Conservation (phyloP, 2,797 vertebrate genomes). For the Poeciliopsis gracilis region DNA sequence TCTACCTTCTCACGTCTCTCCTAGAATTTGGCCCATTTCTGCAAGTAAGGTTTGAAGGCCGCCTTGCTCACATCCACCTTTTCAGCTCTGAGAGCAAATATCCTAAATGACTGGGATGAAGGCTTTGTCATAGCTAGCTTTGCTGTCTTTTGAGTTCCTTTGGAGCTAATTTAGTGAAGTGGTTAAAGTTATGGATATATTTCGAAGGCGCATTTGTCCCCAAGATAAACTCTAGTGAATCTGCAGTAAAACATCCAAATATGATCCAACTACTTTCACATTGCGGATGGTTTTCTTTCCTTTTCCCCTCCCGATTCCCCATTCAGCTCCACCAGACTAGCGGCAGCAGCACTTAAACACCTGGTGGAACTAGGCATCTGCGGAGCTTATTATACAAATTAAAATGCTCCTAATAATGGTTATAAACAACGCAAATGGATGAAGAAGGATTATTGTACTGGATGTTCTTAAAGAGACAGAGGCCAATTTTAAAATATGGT, state of each 20-base stretch:
- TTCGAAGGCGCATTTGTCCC: neutral
- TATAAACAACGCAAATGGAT: neutral
- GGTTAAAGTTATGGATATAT: neutral
- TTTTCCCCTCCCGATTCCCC: neutral
- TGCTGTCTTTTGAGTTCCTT: neutral
- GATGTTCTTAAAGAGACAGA: neutral
- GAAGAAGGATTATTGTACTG: neutral
- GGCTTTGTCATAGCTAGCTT: neutral
- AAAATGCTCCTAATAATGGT: neutral
- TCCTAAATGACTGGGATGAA: neutral
- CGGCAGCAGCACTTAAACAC: neutral
- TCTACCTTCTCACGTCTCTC: neutral
- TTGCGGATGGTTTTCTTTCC: neutral
- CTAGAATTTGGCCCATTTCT: neutral
- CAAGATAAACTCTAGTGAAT: neutral
- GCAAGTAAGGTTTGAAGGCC: neutral
- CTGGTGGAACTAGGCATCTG: neutral
- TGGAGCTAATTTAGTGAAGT: neutral
- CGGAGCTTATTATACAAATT: neutral
- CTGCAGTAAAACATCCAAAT: neutral
- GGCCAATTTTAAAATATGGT: neutral
- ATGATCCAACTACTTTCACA: neutral
- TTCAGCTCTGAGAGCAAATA: neutral
- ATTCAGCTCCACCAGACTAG: neutral
- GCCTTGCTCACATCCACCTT: neutral